Evolutionary conservation across 2,888 invertebrate genomes (phyloP), one percentile per base, ranked within the genome.

Genomic region (Odontothrips loti): DNA sequence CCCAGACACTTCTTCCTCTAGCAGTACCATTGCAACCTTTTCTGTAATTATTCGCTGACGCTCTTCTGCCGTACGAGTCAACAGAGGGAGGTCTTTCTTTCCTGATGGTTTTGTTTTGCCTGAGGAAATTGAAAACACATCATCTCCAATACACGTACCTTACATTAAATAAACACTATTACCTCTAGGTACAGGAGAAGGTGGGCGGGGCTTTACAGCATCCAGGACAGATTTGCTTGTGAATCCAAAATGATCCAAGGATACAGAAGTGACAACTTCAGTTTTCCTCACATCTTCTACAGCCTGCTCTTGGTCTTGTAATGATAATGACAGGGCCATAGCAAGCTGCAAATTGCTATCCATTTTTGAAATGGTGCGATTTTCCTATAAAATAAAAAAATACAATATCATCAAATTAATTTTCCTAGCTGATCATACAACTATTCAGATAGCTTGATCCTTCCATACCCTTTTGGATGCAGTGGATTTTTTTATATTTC

Each of bases 251-350:
- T 84, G 84, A 1, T 82, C 81, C 58, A 83, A 83, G 17, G 85
- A 82, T 3, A 84, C 85, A 80, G 85, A 86, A 82, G 84, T 85
- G n/a, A 86, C 84, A 80, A 87, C 82, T 29, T 85, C 83, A 34
- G 86, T 84, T 78, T 86, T 86, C 82, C 87, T 86, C 82, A 86
- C 85, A 29, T 86, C 81, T 81, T 86, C 84, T 43, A 86, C 84
- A 20, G 84, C 84, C 83, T 86, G 84, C 80, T 88, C 85, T 47
- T 85, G 86, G 84, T 89, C 87, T 78, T 87, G 86, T 43, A 89
- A 85, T 1, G 89, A 89, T 82, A 86, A 86, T 20, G 89, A 89
- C 81, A 89, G 84, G 11, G 88, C 89, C 79, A 89, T 82, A 20
- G 87, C 89, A 80, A 89, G 84, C 81, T 89, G 86, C 17, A 89